Evolutionary conservation across 2,113 vertebrate species (phyloP).

Genomic region (Pluvianellus socialis): DNA sequence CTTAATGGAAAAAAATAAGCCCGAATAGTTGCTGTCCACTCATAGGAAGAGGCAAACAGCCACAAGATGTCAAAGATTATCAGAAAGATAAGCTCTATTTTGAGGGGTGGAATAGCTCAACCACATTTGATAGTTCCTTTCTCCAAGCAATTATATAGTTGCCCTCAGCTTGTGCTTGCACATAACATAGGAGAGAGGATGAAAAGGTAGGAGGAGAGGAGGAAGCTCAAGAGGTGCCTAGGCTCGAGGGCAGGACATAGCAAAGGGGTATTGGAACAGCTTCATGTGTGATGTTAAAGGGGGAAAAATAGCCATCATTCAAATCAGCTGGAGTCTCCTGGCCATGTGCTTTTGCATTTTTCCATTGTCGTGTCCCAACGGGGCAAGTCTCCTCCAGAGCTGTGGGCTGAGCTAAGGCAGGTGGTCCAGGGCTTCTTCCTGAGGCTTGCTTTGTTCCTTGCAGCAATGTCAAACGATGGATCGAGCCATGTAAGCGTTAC

Average conservation of each 20-base stretch:
- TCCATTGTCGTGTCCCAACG: rapidly evolving
- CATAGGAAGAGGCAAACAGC: not conserved
- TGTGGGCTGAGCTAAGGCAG: not conserved
- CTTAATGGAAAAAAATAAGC: rapidly evolving
- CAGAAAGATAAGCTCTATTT: not conserved
- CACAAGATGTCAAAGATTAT: not conserved
- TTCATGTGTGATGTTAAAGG: not conserved
- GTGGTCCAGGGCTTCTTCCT: not conserved
- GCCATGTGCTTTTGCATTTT: not conserved
- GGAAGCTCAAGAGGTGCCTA: not conserved
- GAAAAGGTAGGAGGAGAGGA: not conserved
- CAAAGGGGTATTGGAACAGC: not conserved
- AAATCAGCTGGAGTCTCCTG: not conserved
- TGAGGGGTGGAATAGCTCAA: not conserved
- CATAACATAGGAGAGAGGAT: not conserved
- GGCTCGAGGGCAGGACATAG: not conserved
- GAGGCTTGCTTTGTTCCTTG: not conserved
- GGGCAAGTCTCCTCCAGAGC: not conserved
- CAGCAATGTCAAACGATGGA: not conserved
- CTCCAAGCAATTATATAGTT: not conserved
- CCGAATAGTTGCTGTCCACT: not conserved
- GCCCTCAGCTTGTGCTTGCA: not conserved
- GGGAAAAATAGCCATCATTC: not conserved
- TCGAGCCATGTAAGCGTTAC: rapidly evolving
- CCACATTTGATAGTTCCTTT: not conserved